These are phyloP conservation scores for Bombyx mandarina DNA, from an alignment of 1,140 invertebrate genomes.

Conservation along the genomic window DNA sequence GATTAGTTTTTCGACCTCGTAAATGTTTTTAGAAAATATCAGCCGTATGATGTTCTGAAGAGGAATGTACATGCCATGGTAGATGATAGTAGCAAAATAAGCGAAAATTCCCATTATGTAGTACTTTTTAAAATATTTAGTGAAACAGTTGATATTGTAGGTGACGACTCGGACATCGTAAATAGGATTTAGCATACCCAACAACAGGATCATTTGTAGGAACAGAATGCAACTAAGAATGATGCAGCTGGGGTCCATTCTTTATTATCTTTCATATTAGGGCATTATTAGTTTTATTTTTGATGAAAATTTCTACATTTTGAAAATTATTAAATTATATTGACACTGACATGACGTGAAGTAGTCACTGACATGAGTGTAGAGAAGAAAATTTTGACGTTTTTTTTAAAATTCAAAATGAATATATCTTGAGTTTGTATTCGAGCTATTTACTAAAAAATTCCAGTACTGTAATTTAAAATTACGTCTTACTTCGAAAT, in stretches of 20 bases:
- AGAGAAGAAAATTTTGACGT: too few species aligned
- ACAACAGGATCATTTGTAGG: constrained; percentile 41
- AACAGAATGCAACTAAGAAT: constrained; percentile 33
- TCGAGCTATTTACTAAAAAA: too few species aligned
- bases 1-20: constrained; percentile 35
- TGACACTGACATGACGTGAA: too few species aligned
- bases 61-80: constrained; percentile 45
- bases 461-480: too few species aligned
- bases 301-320: constrained; percentile 11
- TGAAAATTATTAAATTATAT: neutral
- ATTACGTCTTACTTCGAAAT: too few species aligned
- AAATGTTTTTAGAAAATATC: constrained; percentile 18
- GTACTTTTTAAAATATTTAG: constrained; percentile 19
- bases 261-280: constrained; percentile 6
- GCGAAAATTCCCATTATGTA: constrained; percentile 15
- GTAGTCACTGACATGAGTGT: too few species aligned
- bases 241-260: constrained; percentile 42
- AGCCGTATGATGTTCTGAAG: constrained; percentile 30
- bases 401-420: too few species aligned
- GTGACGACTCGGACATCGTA: constrained; percentile 40
- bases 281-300: neutral
- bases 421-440: too few species aligned
- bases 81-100: constrained; percentile 38
- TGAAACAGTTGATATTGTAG: constrained; percentile 21
- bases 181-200: constrained; percentile 42